phyloP scores from a whole-genome alignment of 2,113 vertebrate species.

The Taxidea taxus region DNA sequence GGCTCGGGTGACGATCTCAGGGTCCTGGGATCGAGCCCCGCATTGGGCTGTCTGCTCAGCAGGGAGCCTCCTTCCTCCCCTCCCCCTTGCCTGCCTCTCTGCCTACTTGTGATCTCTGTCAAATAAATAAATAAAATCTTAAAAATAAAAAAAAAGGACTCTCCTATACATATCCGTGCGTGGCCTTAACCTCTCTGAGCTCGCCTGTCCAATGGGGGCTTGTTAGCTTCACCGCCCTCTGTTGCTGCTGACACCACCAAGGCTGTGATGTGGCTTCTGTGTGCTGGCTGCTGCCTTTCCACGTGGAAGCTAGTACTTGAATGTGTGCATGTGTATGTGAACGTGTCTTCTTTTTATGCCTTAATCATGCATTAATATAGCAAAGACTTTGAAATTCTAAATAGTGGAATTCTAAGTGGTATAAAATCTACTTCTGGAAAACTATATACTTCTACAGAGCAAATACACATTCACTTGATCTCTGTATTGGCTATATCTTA shows the following conservation, averaged over 20 bases:
- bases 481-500: neutral
- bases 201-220: neutral
- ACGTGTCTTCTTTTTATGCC: neutral
- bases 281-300: neutral
- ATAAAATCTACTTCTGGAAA: conserved; percentile 14
- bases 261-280: neutral
- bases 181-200: neutral
- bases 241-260: neutral
- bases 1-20: too few relatives aligned
- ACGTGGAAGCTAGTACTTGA: neutral
- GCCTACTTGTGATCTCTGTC: too few relatives aligned
- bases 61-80: too few relatives aligned
- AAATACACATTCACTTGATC: neutral
- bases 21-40: too few relatives aligned
- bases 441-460: neutral
- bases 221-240: neutral
- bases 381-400: conserved; percentile 29
- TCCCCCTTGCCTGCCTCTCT: too few relatives aligned
- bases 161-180: too few relatives aligned
- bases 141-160: too few relatives aligned
- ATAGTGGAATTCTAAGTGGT: neutral
- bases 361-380: neutral
- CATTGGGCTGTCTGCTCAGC: too few relatives aligned
- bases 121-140: too few relatives aligned
- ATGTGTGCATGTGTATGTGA: neutral